Evolutionary conservation across 2,113 vertebrate genomes (phyloP).

Genomic region (Lucifuga dentata): DNA sequence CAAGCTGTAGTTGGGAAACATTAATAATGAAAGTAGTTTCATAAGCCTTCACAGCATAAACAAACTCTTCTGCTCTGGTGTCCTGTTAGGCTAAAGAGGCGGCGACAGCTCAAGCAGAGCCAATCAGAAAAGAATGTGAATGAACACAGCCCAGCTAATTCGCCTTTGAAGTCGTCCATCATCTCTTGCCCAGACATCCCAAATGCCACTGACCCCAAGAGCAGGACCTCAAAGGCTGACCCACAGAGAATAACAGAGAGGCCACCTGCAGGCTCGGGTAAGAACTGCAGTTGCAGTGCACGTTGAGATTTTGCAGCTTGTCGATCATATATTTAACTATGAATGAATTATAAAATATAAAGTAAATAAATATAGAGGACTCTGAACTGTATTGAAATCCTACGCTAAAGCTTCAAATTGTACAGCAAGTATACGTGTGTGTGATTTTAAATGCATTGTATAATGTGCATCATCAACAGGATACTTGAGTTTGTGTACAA

Average conservation of each 20-base stretch:
- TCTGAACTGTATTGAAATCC: too few relatives aligned
- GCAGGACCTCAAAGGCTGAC: slow-evolving; percentile 34
- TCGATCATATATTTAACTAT: too few relatives aligned
- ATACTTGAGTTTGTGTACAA: too few relatives aligned
- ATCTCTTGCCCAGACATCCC: slow-evolving; percentile 63
- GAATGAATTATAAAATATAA: too few relatives aligned
- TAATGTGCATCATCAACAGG: too few relatives aligned
- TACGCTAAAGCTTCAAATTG: too few relatives aligned
- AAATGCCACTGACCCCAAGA: slow-evolving; percentile 45
- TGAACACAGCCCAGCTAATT: slow-evolving; percentile 62
- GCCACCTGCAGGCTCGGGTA: slow-evolving; percentile 56
- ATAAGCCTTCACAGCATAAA: neutral
- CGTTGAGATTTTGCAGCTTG: too few relatives aligned
- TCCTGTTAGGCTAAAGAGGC: slow-evolving; percentile 79
- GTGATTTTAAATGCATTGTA: too few relatives aligned
- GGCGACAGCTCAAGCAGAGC: slow-evolving; percentile 76
- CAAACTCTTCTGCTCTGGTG: slow-evolving; percentile 1
- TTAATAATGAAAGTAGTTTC: too few relatives aligned
- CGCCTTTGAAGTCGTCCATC: slow-evolving; percentile 34
- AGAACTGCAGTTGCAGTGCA: slow-evolving; percentile 23
- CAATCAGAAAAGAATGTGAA: slow-evolving; percentile 71
- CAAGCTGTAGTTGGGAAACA: too few relatives aligned
- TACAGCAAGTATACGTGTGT: too few relatives aligned
- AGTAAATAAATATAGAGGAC: too few relatives aligned
- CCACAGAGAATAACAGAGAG: slow-evolving; percentile 40